A percentile compares a stretch with the other conserved stretches of the same genome.
Conservation (phyloP, 35 echinoderm and acorn worm genomes). For the Patiria miniata region DNA sequence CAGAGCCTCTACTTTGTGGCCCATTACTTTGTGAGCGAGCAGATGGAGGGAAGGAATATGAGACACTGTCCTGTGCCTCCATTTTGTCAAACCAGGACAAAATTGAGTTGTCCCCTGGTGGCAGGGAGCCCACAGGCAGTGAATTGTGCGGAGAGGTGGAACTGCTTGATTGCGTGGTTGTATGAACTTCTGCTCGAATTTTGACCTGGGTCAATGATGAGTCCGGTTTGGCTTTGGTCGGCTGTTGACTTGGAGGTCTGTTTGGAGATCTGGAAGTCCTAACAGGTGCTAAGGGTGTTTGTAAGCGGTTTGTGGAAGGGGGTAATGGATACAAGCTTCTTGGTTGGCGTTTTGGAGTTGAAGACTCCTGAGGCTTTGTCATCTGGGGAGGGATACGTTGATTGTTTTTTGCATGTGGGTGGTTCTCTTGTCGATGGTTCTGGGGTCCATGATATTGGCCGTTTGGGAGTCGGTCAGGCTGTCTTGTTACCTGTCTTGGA, state of each 20-base stretch:
- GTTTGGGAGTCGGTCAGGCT: not conserved
- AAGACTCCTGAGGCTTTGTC: too few relatives aligned
- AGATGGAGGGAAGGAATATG: not conserved
- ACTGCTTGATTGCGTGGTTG: not conserved
- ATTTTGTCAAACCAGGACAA: slow-evolving; percentile 12
- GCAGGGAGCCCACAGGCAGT: not conserved
- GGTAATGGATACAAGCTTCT: not conserved
- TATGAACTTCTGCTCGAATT: not conserved
- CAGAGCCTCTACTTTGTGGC: not conserved
- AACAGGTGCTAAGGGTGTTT: not conserved
- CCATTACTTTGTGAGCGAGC: not conserved
- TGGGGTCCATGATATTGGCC: not conserved
- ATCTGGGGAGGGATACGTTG: not conserved
- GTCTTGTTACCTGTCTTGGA: not conserved
- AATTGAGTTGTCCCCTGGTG: not conserved
- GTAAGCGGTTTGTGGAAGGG: not conserved
- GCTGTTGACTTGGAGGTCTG: not conserved
- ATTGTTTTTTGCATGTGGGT: not conserved
- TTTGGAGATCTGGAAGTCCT: not conserved
- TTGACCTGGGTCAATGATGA: not conserved
- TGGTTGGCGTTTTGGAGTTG: not conserved
- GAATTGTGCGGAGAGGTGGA: not conserved
- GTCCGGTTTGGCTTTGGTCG: not conserved
- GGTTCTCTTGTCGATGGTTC: not conserved
- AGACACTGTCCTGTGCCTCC: not conserved